Base-by-base conservation (phyloP, 2,888 invertebrate species). In the Cylloceria caligata region DNA sequence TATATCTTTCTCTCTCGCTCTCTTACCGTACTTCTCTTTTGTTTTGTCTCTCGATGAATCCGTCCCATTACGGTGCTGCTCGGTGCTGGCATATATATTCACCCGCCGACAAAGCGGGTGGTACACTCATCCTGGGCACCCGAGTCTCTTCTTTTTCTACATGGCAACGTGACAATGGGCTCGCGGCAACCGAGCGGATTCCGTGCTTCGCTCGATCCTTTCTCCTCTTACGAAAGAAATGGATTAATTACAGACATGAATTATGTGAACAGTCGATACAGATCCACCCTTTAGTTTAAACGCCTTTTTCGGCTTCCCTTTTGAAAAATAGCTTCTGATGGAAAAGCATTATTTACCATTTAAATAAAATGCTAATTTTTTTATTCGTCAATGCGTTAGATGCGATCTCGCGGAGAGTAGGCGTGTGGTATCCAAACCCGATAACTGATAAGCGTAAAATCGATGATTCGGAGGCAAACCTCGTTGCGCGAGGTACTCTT, bases 191-290 rank as follows among this genome's bases (percentile, higher is more conserved):
- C 60, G 45, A 69, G 52, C 57, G 49, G 74, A 72, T 81, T 60
- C 80, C 60, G 83, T 64, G 34, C 67, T 60, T 62, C 42, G 57
- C 55, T 62, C 75, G 68, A 67, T 45, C 16, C 39, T 79, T 57
- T 57, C 36, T 68, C 86, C 81, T 60, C 34, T 52, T 24, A 21
- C 34, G 55, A 42, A 82, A 82, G 87, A 88, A 88, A 89, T 89
- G 88, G 87, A 90, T 91, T 91, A 91, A 91, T 91, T 91, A 90
- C 89, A 86, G 89, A 86, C 87, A 88, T 87, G 76, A 52, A 67
- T 57, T 69, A 91, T 91, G 90, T 90, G 84, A 69, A 68, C 80
- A 47, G 34, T 5, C 39, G 21, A n/a, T 24, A 42, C 24, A 5
- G 19, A 3, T 5, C 34, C 4, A 13, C 21, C 16, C 9, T 47